These are phyloP conservation scores for Campylomormyrus numenius DNA, from an alignment of 2,113 vertebrate genomes.

Conservation along the genomic window DNA sequence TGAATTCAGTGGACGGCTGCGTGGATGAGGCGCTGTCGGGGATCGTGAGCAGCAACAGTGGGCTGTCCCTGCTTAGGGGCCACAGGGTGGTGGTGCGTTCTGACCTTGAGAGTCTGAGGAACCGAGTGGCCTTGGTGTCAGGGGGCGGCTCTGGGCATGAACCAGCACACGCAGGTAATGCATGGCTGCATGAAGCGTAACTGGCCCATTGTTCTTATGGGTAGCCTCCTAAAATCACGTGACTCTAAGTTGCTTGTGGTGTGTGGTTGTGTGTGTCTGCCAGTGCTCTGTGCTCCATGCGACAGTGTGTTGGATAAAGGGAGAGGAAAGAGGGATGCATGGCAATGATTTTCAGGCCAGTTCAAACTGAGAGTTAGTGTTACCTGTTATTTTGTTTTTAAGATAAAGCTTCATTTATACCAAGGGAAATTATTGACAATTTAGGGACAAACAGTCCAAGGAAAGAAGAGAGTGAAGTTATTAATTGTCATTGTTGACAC, in stretches of 20 bases:
- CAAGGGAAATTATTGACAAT: background rate
- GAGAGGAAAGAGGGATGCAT: background rate
- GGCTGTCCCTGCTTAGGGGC: slow-evolving; percentile 66
- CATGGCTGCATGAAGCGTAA: background rate
- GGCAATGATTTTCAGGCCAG: background rate
- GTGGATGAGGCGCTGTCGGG: slow-evolving; percentile 78
- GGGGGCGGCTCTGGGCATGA: slow-evolving; percentile 92
- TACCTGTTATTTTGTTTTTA: background rate
- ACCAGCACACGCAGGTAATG: slow-evolving; percentile 79
- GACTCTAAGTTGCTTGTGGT: background rate
- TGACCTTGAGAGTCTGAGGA: slow-evolving; percentile 64
- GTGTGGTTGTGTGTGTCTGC: background rate
- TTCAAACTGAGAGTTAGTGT: background rate
- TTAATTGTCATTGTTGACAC: background rate
- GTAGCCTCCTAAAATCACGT: background rate
- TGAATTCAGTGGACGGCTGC: slow-evolving; percentile 66
- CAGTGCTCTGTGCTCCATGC: background rate
- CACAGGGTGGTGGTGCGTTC: slow-evolving; percentile 76
- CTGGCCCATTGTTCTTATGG: background rate
- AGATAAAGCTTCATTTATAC: background rate
- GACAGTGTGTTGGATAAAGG: background rate
- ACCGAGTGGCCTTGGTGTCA: slow-evolving; percentile 77
- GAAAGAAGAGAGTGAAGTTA: background rate
- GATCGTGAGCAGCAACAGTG: slow-evolving; percentile 61
- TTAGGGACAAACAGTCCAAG: background rate